Evolutionary conservation across 2,797 vertebrate species (phyloP).

Genomic region (Spondyliosoma cantharus): DNA sequence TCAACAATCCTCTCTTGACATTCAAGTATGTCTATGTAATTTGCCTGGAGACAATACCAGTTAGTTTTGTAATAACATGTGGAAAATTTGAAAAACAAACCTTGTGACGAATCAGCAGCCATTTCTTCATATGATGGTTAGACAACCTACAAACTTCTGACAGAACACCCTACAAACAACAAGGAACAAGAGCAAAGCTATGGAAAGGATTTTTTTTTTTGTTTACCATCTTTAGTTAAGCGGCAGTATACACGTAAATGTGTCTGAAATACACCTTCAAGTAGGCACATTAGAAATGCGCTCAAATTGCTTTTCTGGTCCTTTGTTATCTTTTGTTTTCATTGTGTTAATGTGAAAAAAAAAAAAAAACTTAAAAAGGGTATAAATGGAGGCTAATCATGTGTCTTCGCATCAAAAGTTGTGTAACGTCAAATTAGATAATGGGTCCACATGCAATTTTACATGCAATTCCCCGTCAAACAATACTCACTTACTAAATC

Average conservation of each 20-base stretch:
- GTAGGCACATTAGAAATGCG: neutral
- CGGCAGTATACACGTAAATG: neutral
- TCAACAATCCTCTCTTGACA: neutral
- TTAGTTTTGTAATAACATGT: conserved; percentile 6
- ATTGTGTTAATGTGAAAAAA: neutral
- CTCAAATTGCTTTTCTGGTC: neutral
- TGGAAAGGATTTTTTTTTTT: too few relatives aligned
- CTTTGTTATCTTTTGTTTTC: neutral
- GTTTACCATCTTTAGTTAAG: neutral
- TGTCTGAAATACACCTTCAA: conserved; percentile 10
- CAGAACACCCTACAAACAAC: too few relatives aligned
- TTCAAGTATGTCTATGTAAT: neutral
- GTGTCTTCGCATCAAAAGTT: neutral
- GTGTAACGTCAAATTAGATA: neutral
- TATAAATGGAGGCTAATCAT: conserved; percentile 6
- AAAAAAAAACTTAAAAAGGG: neutral
- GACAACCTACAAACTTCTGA: too few relatives aligned
- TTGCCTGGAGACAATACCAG: neutral
- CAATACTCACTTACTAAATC: neutral
- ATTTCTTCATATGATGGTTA: too few relatives aligned
- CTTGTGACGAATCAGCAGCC: neutral
- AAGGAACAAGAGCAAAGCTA: neutral
- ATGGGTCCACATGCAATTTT: neutral
- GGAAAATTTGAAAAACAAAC: neutral
- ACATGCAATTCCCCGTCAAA: neutral